Percentiles rank a stretch among this genome's conserved stretches.
Evolutionary conservation across 2,113 vertebrate genomes (phyloP).

Genomic region (Opisthocomus hoazin): DNA sequence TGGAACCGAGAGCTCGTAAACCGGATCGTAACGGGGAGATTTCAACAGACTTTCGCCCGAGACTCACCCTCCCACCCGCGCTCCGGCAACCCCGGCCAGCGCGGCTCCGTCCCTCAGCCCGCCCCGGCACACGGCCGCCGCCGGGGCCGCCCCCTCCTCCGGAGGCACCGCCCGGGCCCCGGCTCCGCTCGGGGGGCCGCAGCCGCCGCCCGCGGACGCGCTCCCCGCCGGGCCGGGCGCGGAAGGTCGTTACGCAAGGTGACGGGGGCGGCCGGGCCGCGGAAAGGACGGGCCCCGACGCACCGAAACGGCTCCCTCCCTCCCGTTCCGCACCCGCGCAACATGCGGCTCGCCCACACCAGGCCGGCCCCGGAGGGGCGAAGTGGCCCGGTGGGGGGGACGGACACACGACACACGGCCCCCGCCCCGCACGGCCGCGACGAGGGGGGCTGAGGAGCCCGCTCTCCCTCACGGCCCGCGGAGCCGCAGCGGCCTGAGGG

Average conservation of each 20-base stretch:
- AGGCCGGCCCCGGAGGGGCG: background rate
- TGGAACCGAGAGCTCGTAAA: background rate
- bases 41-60: background rate
- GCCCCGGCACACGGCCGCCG: background rate
- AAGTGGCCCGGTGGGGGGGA: no score
- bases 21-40: background rate
- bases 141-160: background rate
- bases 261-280: background rate
- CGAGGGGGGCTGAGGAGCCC: background rate
- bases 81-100: background rate
- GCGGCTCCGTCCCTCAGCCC: background rate
- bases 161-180: background rate
- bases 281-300: background rate
- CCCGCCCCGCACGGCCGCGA: background rate
- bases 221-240: background rate
- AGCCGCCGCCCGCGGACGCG: background rate
- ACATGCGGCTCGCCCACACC: background rate
- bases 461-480: background rate
- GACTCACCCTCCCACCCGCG: background rate
- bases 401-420: no score
- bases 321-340: background rate
- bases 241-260: slow-evolving; percentile 24
- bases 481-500: background rate
- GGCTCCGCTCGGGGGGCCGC: background rate
- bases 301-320: background rate